Base-by-base conservation (phyloP, 2,888 invertebrate genomes). In the Geophilus truncorum region DNA sequence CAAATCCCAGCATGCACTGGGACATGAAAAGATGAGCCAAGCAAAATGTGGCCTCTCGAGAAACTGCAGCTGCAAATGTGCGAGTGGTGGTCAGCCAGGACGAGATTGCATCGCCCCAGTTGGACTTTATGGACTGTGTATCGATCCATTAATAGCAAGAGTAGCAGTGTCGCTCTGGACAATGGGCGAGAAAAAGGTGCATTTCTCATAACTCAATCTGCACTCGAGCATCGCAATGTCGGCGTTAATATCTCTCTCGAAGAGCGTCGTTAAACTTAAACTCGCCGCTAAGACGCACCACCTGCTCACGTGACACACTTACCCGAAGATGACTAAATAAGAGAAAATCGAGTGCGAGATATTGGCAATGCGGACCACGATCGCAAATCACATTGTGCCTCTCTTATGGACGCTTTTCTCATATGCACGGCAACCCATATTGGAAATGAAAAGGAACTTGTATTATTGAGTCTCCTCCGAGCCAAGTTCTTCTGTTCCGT, bases 361-460 rank as follows among this genome's bases (percentile, higher is more conserved):
- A 70, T 70, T 70, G 70, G 70, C 70, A 70, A 70, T 70, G 70
- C 70, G 70, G 9, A 70, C 70, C 70, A 70, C 70, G 70, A 70
- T 70, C 70, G 70, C 70, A 70, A 70, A 70, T 70, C 70, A 70
- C 70, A 70, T 70, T 70, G 70, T 23, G 70, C 28, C 25, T 28
- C 70, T 70, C 10, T 70, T 70, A 70, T 70, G 70, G 70, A 70
- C 70, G 25, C 70, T 25, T 12, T 70, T 12, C 28, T 70, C 70
- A 28, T 28, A 70, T 70, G 28, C 28, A 28, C 45, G 28, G 25
- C 9, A 70, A 70, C 70, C n/a, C 70, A 70, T 70, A 70, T 70
- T 70, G 70, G 70, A 70, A 70, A 70, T 70, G 70, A 70, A 70
- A 70, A 70, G 70, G 70, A 70, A 70, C 70, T 70, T 70, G 70